phyloP scores from a whole-genome alignment of 2,113 vertebrate genomes.

The Lipophrys pholis region DNA sequence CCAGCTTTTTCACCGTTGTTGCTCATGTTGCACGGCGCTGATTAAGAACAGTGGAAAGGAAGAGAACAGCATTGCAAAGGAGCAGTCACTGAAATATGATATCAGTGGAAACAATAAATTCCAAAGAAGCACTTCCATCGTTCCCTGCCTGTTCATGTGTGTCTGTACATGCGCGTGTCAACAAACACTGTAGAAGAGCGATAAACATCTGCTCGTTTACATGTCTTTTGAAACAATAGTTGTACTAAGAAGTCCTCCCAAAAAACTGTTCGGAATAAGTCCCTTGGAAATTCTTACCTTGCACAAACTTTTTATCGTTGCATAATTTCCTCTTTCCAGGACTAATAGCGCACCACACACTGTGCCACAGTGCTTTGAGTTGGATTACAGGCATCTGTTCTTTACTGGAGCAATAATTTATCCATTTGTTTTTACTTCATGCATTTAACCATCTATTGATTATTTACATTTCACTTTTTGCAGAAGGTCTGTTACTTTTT shows the following conservation, averaged over 20 bases:
- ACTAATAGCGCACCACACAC: not conserved
- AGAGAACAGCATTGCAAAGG: too few species aligned
- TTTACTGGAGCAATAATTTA: too few species aligned
- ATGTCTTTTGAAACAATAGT: not conserved
- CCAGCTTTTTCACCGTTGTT: too few species aligned
- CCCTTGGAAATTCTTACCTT: too few species aligned
- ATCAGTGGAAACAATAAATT: not conserved
- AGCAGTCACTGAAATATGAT: too few species aligned
- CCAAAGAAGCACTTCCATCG: not conserved
- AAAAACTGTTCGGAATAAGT: not conserved
- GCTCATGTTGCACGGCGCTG: too few species aligned
- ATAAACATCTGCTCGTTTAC: not conserved
- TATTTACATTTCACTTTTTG: too few species aligned
- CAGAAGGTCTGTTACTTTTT: too few species aligned
- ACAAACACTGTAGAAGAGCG: not conserved
- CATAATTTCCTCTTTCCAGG: conserved; percentile 9
- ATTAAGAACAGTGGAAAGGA: too few species aligned
- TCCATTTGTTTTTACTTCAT: not conserved
- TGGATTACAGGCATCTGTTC: not conserved
- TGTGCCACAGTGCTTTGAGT: not conserved
- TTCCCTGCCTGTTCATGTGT: not conserved
- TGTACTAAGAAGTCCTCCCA: not conserved
- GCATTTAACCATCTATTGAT: not conserved
- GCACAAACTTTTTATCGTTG: too few species aligned
- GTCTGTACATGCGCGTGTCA: not conserved